Evolutionary conservation across 2,797 vertebrate species (phyloP), one percentile per base, ranked within the genome.

Genomic region (Pseudotriccus pelzelni): DNA sequence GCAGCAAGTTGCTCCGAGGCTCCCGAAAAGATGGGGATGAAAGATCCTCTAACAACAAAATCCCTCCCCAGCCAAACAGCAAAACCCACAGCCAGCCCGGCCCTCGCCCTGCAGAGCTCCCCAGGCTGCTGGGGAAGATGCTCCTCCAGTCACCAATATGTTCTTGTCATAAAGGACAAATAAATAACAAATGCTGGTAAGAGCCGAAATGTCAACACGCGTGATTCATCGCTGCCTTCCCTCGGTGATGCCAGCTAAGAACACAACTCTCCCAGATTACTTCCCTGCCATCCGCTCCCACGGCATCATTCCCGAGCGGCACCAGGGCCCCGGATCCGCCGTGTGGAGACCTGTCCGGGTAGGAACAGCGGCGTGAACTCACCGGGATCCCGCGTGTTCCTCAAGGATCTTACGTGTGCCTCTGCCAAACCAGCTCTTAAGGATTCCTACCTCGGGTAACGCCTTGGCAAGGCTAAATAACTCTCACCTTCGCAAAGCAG

Each of bases 181-280:
- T 60, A 93, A 96, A 63, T 69, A 75, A 75, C 92, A 81, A 85
- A 87, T 37, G 53, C 58, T 34, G 72, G 32, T 75, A 81, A 87
- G 14, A 93, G 88, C 81, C 32, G 63, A 96, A 94, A 94, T 90
- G 91, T 79, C 95, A 96, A 64, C 87, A 86, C 2, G 73, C 32
- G 13, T 86, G 89, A 96, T 95, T 94, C 87, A 96, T 88, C 79
- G 3, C 22, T 19, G 56, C 47, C n/a, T 62, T 67, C 37, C 87
- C 56, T 72, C 18, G 80, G 62, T 7, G 82, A 28, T 88, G 83
- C 80, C 85, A 47, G 89, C 24, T 62, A 68, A 60, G 68, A 83
- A 55, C 82, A 76, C 7, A 77, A 76, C 84, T 97, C 84, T 82
- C 56, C 55, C 36, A 63, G 87, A 94, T 94, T 56, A 90, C 7